phyloP scores from a whole-genome alignment of 2,113 vertebrate genomes.

The Brachyhypopomus occidentalis region DNA sequence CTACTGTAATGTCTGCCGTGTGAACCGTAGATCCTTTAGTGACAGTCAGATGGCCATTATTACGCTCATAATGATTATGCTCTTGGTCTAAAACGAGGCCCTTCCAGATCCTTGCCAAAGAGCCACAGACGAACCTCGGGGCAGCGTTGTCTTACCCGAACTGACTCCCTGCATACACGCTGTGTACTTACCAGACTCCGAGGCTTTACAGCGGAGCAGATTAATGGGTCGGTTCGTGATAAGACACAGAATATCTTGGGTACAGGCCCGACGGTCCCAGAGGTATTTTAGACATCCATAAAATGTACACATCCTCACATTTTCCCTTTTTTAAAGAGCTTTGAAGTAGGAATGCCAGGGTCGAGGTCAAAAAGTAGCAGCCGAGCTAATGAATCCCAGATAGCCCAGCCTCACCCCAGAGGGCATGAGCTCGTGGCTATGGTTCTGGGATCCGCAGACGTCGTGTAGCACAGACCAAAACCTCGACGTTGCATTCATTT shows the following conservation, averaged over 20 bases:
- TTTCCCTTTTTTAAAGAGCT: background rate
- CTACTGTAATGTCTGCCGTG: background rate
- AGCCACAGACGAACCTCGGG: conserved; percentile 46
- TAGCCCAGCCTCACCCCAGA: too few species aligned
- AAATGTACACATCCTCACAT: background rate
- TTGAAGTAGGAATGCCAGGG: background rate
- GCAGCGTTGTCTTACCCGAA: conserved; percentile 16
- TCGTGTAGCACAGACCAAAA: too few species aligned
- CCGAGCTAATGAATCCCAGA: too few species aligned
- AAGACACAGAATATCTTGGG: background rate
- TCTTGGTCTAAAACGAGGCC: conserved; percentile 18
- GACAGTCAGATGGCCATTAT: conserved; percentile 29
- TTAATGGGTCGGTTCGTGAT: conserved; percentile 8
- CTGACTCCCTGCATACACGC: conserved; percentile 41
- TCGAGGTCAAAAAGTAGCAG: background rate
- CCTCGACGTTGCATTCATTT: too few species aligned
- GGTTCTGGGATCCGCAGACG: too few species aligned
- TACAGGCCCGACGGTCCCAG: background rate
- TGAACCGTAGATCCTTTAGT: conserved; percentile 7
- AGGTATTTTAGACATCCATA: background rate
- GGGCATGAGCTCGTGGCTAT: too few species aligned
- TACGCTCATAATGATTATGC: conserved; percentile 21
- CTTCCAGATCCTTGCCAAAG: conserved; percentile 45
- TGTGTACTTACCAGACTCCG: conserved; percentile 41
- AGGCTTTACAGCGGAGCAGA: conserved; percentile 10